Base-by-base conservation (phyloP, 2,797 vertebrate genomes). In the Gallirallus australis region DNA sequence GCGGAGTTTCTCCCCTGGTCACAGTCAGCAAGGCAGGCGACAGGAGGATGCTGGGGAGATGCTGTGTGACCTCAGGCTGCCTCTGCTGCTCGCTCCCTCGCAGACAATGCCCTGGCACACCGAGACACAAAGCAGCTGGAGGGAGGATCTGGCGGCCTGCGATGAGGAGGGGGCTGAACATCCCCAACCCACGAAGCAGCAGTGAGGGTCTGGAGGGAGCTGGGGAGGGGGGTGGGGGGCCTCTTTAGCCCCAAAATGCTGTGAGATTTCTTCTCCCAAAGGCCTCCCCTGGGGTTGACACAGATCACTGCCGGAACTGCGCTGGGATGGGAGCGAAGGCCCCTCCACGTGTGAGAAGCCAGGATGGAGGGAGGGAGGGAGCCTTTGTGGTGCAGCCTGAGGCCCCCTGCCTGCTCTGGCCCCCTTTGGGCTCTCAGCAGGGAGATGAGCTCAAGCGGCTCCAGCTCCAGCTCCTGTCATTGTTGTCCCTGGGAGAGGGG, bases 401-500 rank as follows among this genome's bases (percentile, higher is more conserved):
- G 5, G 80, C 78, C 93, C 89, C 94, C 72, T 30, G 5, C 52
- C 73, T 20, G 5, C 75, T 86, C 72, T 24, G 24, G 80, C 83
- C 81, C 86, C 95, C 94, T 59, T 48, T 1, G 2, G 50, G 83
- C 86, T 91, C 93, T 92, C 89, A 33, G 68, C 64, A 56, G 89
- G 93, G 68, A 86, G 83, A 87, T 91, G 95, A 94, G 91, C 93
- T 91, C 89, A 90, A 75, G 93, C 93, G 2, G 90, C 89, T 96
- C 91, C 59, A 3, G 47, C 93, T 95, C 89, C 6, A 2, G 85
- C 96, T 93, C 79, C 92, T 48, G 93, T 93, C 94, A 95, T 96
- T 96, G 95, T 97, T 96, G 93, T 97, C 92, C 76, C 90, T 61
- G 90, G 94, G 93, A 97, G 93, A 90, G 93, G 92, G 89, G 78